Evolutionary conservation across 2,888 invertebrate species (phyloP).

Genomic region (Resseliella maxima): DNA sequence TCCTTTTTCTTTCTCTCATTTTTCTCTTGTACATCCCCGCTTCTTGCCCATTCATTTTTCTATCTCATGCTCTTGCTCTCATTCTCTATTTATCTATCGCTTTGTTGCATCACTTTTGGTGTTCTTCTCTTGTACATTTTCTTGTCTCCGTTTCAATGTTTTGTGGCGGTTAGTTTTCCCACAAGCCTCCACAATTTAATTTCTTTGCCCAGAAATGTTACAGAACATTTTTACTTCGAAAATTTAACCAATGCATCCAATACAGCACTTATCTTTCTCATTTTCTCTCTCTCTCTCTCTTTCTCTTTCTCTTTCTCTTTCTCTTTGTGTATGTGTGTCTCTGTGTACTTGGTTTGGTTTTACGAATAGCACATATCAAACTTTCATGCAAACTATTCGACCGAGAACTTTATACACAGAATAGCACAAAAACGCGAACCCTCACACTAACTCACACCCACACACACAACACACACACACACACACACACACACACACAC

Average conservation of each 20-base stretch:
- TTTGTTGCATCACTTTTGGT: too few relatives aligned
- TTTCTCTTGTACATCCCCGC: background rate
- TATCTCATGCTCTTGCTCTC: too few relatives aligned
- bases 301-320: background rate
- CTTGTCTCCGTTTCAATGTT: background rate
- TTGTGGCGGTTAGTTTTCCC: slow-evolving; percentile 43
- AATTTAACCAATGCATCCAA: slow-evolving; percentile 5
- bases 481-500: too few relatives aligned
- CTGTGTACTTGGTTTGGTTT: background rate
- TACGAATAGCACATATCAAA: slow-evolving; percentile 11
- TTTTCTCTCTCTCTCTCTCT: background rate
- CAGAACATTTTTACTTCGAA: background rate
- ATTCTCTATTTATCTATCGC: too few relatives aligned
- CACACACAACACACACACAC: too few relatives aligned
- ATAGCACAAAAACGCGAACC: background rate
- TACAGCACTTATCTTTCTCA: background rate
- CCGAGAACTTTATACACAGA: background rate
- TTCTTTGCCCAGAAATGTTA: slow-evolving; percentile 29
- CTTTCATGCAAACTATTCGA: slow-evolving; percentile 41
- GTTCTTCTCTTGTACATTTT: background rate
- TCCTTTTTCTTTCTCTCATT: background rate
- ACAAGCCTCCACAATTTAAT: slow-evolving; percentile 51
- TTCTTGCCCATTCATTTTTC: too few relatives aligned
- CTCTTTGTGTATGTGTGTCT: background rate
- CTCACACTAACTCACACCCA: too few relatives aligned